Conservation (phyloP, 1,140 invertebrate species). For the Cryptotermes secundus region DNA sequence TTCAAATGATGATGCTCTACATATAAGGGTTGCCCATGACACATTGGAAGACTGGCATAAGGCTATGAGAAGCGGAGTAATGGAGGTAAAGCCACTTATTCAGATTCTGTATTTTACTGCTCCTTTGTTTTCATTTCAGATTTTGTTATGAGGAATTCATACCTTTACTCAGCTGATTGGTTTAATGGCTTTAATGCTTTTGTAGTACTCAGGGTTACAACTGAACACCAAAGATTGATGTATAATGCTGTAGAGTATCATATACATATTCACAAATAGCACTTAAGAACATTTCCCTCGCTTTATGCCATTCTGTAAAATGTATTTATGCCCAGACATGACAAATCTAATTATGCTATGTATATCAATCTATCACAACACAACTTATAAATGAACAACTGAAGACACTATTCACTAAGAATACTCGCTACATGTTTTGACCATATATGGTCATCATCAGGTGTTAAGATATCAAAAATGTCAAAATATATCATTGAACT, state of each 20-base stretch:
- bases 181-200: slow-evolving; percentile 12
- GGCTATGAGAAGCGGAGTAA: not conserved
- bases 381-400: too few relatives aligned
- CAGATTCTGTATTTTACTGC: not conserved
- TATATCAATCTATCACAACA: too few relatives aligned
- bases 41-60: slow-evolving; percentile 6
- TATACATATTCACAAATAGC: too few relatives aligned
- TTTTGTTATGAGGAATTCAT: not conserved
- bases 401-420: too few relatives aligned
- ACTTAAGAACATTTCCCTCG: too few relatives aligned
- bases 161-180: not conserved
- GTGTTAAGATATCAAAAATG: too few relatives aligned
- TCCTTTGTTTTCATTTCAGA: not conserved
- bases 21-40: not conserved
- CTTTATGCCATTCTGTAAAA: too few relatives aligned
- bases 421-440: too few relatives aligned
- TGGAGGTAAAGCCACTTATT: not conserved
- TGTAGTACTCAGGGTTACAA: slow-evolving; percentile 8
- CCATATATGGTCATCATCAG: too few relatives aligned
- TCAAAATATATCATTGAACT: too few relatives aligned
- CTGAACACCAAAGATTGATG: slow-evolving; percentile 6
- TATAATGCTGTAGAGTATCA: not conserved
- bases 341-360: too few relatives aligned
- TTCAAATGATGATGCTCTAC: not conserved
- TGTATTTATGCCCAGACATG: too few relatives aligned